A percentile compares a stretch with the other conserved stretches of the same genome.
phyloP scores from a whole-genome alignment of 2,888 invertebrate genomes.

The Temnothorax ravouxi region DNA sequence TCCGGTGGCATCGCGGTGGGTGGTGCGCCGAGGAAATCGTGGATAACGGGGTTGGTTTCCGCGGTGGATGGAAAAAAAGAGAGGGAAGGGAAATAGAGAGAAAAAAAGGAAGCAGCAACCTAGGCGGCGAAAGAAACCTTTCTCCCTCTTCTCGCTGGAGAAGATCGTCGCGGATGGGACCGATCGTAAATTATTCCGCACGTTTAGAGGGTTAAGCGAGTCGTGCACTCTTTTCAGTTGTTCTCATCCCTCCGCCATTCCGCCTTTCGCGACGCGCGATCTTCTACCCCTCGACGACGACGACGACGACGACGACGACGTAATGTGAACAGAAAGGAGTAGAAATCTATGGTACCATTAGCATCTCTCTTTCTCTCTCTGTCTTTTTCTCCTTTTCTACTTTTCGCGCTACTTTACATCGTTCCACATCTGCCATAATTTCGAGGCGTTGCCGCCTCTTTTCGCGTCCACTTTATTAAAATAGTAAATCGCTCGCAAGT shows the following conservation, averaged over 20 bases:
- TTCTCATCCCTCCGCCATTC: conserved; percentile 58
- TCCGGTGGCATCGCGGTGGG: conserved; percentile 21
- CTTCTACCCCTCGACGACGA: conserved; percentile 37
- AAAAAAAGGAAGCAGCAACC: conserved; percentile 26
- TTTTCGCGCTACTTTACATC: conserved; percentile 14
- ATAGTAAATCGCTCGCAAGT: conserved; percentile 73
- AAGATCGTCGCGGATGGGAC: conserved; percentile 71
- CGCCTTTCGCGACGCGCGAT: conserved; percentile 41
- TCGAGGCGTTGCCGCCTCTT: conserved; percentile 48
- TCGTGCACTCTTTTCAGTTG: conserved; percentile 75
- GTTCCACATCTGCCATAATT: conserved; percentile 63
- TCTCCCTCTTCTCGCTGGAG: conserved; percentile 39
- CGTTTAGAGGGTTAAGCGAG: conserved; percentile 79
- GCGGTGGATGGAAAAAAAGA: conserved; percentile 8
- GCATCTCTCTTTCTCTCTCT: conserved; percentile 59
- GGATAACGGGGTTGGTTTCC: conserved; percentile 50
- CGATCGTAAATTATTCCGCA: conserved; percentile 80
- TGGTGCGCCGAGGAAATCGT: conserved; percentile 17
- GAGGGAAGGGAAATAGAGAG: conserved; percentile 20
- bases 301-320: conserved; percentile 29
- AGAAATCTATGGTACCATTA: conserved; percentile 79
- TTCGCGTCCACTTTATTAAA: conserved; percentile 75
- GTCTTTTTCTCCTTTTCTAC: conserved; percentile 30
- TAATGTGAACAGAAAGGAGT: conserved; percentile 70
- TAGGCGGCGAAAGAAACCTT: conserved; percentile 58